Percentiles rank a stretch among this genome's conserved stretches.
Conservation (phyloP, 1,140 invertebrate species). For the Heliconius eleuchia region DNA sequence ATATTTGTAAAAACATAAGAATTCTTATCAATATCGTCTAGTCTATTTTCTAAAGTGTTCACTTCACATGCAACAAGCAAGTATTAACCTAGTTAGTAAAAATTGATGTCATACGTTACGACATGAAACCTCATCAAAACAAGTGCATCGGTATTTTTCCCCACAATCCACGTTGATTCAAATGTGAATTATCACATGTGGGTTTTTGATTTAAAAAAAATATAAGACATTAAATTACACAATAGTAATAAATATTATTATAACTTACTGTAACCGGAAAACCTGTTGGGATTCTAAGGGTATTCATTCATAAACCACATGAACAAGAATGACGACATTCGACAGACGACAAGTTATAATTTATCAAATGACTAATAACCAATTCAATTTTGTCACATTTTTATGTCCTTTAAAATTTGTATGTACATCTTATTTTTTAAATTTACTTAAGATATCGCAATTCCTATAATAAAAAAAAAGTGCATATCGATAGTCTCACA, state of each 20-base stretch:
- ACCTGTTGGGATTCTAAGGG: background rate
- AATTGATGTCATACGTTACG: conserved; percentile 33
- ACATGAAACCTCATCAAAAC: conserved; percentile 33
- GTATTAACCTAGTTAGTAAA: conserved; percentile 23
- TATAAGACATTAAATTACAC: background rate
- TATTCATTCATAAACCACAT: conserved; percentile 12
- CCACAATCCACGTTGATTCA: conserved; percentile 12
- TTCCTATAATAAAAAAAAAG: background rate
- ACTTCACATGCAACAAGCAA: conserved; percentile 11
- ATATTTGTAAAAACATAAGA: background rate
- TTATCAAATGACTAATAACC: background rate
- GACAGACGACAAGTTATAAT: background rate
- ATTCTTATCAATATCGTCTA: background rate
- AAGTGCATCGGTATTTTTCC: conserved; percentile 23
- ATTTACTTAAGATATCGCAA: too few species aligned
- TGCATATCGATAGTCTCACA: background rate
- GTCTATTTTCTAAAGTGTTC: background rate
- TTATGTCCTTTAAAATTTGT: too few species aligned
- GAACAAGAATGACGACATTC: background rate
- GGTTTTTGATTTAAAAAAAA: conserved; percentile 10
- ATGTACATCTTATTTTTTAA: too few species aligned
- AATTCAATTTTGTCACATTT: too few species aligned
- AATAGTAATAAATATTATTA: conserved; percentile 1
- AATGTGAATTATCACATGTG: background rate
- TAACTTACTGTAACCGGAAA: conserved; percentile 18